Base-by-base conservation (phyloP, 2,113 vertebrate genomes). In the Solenodon paradoxus region DNA sequence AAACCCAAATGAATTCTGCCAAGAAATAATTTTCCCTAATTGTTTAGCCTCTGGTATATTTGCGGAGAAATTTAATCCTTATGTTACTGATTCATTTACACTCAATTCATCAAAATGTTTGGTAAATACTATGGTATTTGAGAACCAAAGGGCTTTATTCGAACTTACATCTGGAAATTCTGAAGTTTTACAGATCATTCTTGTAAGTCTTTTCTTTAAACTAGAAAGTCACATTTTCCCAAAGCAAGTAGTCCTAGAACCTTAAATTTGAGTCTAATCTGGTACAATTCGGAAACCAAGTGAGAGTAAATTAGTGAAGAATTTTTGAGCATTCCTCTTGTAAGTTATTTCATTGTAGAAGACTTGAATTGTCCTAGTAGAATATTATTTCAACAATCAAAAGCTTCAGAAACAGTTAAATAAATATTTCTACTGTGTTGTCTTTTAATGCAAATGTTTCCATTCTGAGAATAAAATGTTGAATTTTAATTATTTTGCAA, bases 61-160 rank as follows among this genome's bases (percentile, higher is more conserved):
- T 74, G 53, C 74, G 28, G 30, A 91, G 74, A 94, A 96, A 96
- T 90, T n/a, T 57, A 96, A 96, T 92, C 35, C 40, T 75, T 51
- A 92, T 87, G 71, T 75, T 94, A 75, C 81, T 59, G 81, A 95
- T 92, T 90, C 59, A 92, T 94, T 96, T 95, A 64, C 22, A 96
- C 71, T 75, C 89, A 86, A 80, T 64, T 95, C 81, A 87, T 84
- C 35, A 94, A 69, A 94, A 81, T 88, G n/a, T 79, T 88, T 86
- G 53, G 61, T 91, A 85, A 75, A 30, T 80, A 59, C 35, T 82
- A 11, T 9, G 68, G 19, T 30, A 93, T 74, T 86, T 95, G 49
- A 74, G 95, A 88, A 59, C 69, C 47, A 92, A 90, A 88, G 35
- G 53, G 4, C 22, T 94, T 94, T 89, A 88, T 68, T 55, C 96